These are phyloP conservation scores for Helostoma temminkii DNA, from an alignment of 2,797 vertebrate species.

Conservation along the genomic window DNA sequence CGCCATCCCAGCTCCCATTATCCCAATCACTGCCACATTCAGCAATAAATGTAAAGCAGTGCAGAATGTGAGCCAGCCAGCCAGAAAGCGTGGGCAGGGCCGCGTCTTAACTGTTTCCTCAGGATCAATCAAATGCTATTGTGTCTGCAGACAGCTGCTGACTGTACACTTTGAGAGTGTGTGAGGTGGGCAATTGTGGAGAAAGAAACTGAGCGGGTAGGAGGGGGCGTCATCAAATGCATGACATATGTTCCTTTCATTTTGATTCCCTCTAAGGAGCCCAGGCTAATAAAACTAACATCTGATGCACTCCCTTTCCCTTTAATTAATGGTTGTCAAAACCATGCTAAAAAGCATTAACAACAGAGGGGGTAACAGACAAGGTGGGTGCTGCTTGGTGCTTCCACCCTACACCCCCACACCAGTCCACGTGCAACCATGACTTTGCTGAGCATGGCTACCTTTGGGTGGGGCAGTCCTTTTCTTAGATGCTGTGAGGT, in stretches of 20 bases:
- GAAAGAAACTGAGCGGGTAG: constrained; percentile 46
- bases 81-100: constrained; percentile 61
- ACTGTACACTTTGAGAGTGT: constrained; percentile 78
- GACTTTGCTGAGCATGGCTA: constrained; percentile 47
- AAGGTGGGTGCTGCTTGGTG: constrained; percentile 45
- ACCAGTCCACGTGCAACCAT: constrained; percentile 62
- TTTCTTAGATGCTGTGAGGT: constrained; percentile 76
- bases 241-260: constrained; percentile 86
- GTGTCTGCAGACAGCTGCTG: constrained; percentile 83
- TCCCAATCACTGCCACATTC: constrained; percentile 69
- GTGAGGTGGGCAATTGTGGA: constrained; percentile 79
- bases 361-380: constrained; percentile 22
- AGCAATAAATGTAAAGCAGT: constrained; percentile 67
- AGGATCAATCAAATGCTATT: constrained; percentile 78
- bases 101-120: constrained; percentile 70
- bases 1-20: constrained; percentile 53
- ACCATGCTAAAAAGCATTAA: constrained; percentile 74
- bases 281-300: constrained; percentile 85
- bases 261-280: constrained; percentile 82
- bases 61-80: constrained; percentile 64
- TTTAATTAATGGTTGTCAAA: constrained; percentile 83
- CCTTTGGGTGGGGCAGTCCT: constrained; percentile 68
- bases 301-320: constrained; percentile 81
- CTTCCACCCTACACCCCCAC: constrained; percentile 61
- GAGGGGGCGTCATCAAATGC: constrained; percentile 75